phyloP scores from a whole-genome alignment of 2,113 vertebrate genomes.

The Toxotes chatareus region DNA sequence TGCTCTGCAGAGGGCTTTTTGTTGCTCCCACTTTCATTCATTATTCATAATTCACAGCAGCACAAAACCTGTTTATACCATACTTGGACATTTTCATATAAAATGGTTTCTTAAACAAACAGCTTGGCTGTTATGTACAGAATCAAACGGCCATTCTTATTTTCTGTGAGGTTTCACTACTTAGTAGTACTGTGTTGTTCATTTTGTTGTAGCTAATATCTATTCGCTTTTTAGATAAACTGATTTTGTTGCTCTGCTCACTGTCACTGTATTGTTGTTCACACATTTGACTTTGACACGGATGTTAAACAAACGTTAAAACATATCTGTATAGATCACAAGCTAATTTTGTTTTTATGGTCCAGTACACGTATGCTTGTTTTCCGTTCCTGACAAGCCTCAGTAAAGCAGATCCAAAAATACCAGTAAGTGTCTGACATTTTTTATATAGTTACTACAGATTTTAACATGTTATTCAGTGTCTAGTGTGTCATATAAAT shows the following conservation, averaged over 20 bases:
- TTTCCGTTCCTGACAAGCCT: neutral
- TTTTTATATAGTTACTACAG: too few species aligned
- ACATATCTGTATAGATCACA: too few species aligned
- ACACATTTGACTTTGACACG: neutral
- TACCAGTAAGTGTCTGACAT: neutral
- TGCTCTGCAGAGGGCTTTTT: conserved; percentile 42
- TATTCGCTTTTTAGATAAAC: neutral
- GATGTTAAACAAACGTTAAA: too few species aligned
- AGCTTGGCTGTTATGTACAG: neutral
- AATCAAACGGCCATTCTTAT: neutral
- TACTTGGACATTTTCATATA: conserved; percentile 20
- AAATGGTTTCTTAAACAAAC: conserved; percentile 41
- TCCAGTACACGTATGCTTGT: neutral
- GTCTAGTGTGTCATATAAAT: too few species aligned
- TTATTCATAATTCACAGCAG: conserved; percentile 52
- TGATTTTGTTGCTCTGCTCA: neutral
- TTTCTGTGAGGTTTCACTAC: neutral
- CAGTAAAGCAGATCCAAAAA: too few species aligned
- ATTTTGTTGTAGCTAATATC: neutral
- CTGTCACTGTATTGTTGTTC: neutral
- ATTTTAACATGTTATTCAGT: too few species aligned
- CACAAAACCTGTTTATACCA: conserved; percentile 38
- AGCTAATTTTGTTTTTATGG: neutral
- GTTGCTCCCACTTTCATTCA: conserved; percentile 40
- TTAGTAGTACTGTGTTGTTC: neutral